Percentiles rank a stretch among this genome's conserved stretches.
phyloP scores from a whole-genome alignment of 2,113 vertebrate genomes.

The Vicugna pacos region DNA sequence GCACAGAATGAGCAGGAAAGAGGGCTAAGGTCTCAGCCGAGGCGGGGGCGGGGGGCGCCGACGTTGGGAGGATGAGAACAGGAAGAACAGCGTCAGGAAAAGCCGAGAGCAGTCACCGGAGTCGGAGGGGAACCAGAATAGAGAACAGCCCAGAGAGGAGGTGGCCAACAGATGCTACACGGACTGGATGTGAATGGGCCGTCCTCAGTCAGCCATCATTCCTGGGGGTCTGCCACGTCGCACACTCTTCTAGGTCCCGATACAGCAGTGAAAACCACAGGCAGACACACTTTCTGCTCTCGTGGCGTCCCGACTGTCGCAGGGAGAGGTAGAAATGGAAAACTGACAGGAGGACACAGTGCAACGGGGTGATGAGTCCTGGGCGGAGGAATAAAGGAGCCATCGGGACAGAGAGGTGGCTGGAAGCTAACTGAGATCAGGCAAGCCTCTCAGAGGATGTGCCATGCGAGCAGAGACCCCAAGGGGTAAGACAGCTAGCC shows the following conservation, averaged over 20 bases:
- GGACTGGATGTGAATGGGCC: not conserved
- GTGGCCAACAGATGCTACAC: too few relatives aligned
- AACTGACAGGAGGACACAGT: not conserved
- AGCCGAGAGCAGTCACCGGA: not conserved
- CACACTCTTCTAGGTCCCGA: not conserved
- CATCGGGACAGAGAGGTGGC: not conserved
- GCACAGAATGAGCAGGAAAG: not conserved
- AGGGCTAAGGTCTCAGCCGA: not conserved
- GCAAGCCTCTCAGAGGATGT: not conserved
- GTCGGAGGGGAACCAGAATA: not conserved
- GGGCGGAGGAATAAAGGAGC: not conserved
- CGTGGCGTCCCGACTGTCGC: not conserved
- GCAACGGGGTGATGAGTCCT: accelerated
- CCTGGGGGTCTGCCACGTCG: accelerated
- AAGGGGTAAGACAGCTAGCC: not conserved
- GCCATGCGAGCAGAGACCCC: not conserved
- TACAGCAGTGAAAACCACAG: not conserved
- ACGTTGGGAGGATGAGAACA: not conserved
- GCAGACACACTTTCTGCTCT: not conserved
- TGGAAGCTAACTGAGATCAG: not conserved
- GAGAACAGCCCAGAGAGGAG: not conserved
- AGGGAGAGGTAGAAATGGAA: not conserved
- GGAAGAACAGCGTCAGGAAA: not conserved
- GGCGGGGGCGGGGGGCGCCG: not conserved
- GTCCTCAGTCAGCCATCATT: too few relatives aligned